phyloP scores from a whole-genome alignment of 2,113 vertebrate species.

The Tetrao urogallus region DNA sequence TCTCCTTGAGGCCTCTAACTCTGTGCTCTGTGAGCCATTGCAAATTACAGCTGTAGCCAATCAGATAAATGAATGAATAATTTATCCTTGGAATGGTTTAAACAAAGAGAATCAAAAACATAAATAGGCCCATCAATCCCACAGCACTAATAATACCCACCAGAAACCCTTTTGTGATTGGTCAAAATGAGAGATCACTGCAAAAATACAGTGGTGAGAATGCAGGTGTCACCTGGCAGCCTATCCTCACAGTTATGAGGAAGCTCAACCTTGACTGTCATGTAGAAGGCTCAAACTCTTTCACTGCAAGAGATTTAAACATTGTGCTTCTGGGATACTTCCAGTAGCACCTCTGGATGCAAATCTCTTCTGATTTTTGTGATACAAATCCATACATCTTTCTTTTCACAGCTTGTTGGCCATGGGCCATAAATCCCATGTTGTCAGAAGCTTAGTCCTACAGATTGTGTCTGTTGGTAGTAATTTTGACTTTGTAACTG shows the following conservation, averaged over 20 bases:
- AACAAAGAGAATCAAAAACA: neutral
- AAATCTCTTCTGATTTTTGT: neutral
- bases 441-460: neutral
- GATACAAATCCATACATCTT: neutral
- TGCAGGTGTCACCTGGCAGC: rapidly evolving
- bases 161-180: neutral
- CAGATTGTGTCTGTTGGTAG: neutral
- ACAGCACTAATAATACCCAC: neutral
- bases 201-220: neutral
- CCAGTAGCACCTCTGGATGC: neutral
- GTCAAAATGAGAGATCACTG: neutral
- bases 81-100: neutral
- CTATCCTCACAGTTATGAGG: neutral
- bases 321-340: neutral
- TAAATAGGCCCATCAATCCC: neutral
- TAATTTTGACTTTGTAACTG: neutral
- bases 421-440: neutral
- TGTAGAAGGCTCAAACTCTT: neutral
- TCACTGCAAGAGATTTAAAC: neutral
- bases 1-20: neutral
- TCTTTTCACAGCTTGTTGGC: neutral
- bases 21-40: neutral
- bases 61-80: neutral
- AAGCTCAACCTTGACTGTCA: neutral
- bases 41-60: neutral